These are phyloP conservation scores for Ganaspis brasiliensis DNA, from an alignment of 2,888 invertebrate genomes.

Conservation along the genomic window DNA sequence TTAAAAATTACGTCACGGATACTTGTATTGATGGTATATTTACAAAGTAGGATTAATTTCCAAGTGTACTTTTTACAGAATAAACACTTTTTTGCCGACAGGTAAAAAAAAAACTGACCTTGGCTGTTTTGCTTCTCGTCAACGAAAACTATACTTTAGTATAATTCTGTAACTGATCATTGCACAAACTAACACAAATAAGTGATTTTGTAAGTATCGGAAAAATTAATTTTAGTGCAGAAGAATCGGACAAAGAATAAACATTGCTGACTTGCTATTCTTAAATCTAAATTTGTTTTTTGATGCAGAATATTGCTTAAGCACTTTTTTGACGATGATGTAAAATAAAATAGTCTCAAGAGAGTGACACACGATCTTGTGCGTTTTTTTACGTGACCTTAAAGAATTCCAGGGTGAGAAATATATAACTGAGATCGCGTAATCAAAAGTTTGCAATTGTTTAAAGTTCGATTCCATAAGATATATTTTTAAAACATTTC, in stretches of 20 bases:
- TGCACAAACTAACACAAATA: background rate
- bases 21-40: no score
- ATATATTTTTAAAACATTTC: no score
- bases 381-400: background rate
- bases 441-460: background rate
- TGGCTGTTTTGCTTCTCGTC: background rate
- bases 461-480: background rate
- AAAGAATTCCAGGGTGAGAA: background rate
- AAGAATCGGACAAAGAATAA: background rate
- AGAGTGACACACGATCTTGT: background rate
- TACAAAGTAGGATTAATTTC: no score
- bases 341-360: background rate
- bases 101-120: conserved; percentile 2
- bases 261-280: background rate
- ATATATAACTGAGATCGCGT: no score
- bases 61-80: no score
- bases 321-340: background rate
- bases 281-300: background rate
- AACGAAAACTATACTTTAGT: background rate
- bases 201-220: conserved; percentile 1
- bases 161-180: background rate
- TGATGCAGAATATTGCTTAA: background rate
- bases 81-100: background rate
- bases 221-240: background rate
- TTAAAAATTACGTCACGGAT: no score